These are phyloP conservation scores for Pemphigus obesinymphae DNA, from an alignment of 1,140 invertebrate species.

Conservation along the genomic window DNA sequence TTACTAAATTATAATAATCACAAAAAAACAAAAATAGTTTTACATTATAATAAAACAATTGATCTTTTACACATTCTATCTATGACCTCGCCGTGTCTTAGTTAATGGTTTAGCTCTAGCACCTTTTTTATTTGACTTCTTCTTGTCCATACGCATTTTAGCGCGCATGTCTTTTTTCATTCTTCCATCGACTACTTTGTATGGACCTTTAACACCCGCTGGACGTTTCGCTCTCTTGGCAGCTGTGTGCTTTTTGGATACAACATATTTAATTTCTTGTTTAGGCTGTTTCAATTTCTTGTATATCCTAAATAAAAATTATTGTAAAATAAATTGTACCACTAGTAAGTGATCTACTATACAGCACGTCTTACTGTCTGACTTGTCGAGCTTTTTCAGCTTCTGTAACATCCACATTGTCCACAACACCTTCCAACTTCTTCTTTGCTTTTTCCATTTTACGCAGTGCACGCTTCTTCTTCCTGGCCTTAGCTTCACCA, in stretches of 20 bases:
- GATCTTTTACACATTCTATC: background rate
- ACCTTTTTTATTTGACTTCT: constrained; percentile 39
- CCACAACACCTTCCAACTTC: constrained; percentile 85
- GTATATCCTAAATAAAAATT: constrained; percentile 67
- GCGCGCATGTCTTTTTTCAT: constrained; percentile 83
- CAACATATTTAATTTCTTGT: constrained; percentile 88
- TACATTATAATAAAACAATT: background rate
- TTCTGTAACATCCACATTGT: constrained; percentile 82
- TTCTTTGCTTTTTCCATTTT: constrained; percentile 92
- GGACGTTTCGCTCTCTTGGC: constrained; percentile 74
- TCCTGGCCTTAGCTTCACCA: constrained; percentile 94
- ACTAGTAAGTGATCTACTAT: constrained; percentile 20
- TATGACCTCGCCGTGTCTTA: constrained; percentile 16
- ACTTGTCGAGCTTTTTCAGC: constrained; percentile 89
- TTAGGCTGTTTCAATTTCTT: constrained; percentile 83
- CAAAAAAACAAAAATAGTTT: background rate
- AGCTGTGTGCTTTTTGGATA: constrained; percentile 82
- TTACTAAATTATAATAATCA: background rate
- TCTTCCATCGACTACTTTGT: constrained; percentile 89
- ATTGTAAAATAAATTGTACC: background rate
- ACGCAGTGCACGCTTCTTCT: constrained; percentile 82
- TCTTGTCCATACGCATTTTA: constrained; percentile 41
- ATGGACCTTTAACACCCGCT: constrained; percentile 82
- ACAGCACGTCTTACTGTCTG: constrained; percentile 68
- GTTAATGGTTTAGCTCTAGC: constrained; percentile 40